These are phyloP conservation scores for Mycetomoellerius zeteki DNA, from an alignment of 1,140 invertebrate species.

Conservation along the genomic window DNA sequence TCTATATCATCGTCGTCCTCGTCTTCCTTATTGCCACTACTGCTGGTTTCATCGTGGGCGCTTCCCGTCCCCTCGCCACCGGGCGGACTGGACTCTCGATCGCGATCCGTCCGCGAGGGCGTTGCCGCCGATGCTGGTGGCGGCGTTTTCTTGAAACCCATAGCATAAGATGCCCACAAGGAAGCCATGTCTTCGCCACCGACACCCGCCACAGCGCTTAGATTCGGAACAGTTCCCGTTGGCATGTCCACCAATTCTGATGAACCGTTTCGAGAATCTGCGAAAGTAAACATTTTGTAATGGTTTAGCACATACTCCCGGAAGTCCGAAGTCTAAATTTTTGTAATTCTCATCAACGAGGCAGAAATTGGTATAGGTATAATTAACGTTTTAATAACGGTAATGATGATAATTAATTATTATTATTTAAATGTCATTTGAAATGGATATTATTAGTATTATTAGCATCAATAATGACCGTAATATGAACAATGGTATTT, in stretches of 20 bases:
- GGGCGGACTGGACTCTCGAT: slow-evolving; percentile 89
- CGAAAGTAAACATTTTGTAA: slow-evolving; percentile 21
- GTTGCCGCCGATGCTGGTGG: slow-evolving; percentile 88
- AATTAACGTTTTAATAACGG: slow-evolving; percentile 40
- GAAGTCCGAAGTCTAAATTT: neutral
- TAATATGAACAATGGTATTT: slow-evolving; percentile 55
- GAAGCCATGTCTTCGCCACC: slow-evolving; percentile 91
- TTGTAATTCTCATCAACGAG: neutral
- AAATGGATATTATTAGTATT: slow-evolving; percentile 35
- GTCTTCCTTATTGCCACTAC: slow-evolving; percentile 96
- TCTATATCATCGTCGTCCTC: slow-evolving; percentile 98
- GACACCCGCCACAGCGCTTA: slow-evolving; percentile 81
- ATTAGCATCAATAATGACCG: slow-evolving; percentile 52
- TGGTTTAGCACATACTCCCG: neutral
- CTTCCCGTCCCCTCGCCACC: slow-evolving; percentile 89
- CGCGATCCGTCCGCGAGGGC: slow-evolving; percentile 84
- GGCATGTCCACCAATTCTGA: slow-evolving; percentile 83
- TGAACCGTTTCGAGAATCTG: slow-evolving; percentile 85
- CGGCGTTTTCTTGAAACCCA: slow-evolving; percentile 89
- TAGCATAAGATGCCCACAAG: slow-evolving; percentile 92
- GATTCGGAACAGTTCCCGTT: slow-evolving; percentile 79
- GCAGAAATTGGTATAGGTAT: neutral
- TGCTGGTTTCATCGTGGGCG: slow-evolving; percentile 96
- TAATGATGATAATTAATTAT: slow-evolving; percentile 32
- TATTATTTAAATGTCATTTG: slow-evolving; percentile 53